Conservation (phyloP, 1,140 invertebrate species). For the Eumeta japonica region DNA sequence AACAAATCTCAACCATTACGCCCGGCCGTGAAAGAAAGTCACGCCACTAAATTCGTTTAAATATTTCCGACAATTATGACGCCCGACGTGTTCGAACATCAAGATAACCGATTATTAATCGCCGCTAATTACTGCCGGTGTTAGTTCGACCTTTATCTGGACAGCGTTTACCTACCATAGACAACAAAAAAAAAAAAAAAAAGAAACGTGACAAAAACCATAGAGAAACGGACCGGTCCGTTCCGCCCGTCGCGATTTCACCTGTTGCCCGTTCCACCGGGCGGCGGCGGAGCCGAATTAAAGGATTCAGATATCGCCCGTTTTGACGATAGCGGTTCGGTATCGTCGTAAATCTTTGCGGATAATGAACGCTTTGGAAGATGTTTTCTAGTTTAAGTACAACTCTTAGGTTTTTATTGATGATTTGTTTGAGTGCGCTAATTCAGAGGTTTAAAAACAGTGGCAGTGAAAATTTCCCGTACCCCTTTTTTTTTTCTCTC, state of each 20-base stretch:
- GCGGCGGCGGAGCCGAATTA: slow-evolving; percentile 45
- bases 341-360: slow-evolving; percentile 42
- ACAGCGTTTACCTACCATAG: slow-evolving; percentile 39
- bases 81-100: slow-evolving; percentile 33
- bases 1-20: neutral
- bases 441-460: too few relatives aligned
- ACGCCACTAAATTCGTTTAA: slow-evolving; percentile 27
- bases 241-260: slow-evolving; percentile 31
- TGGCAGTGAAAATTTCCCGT: too few relatives aligned
- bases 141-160: slow-evolving; percentile 51
- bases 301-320: slow-evolving; percentile 55
- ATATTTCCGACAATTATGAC: slow-evolving; percentile 37
- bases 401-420: too few relatives aligned
- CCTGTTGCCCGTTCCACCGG: slow-evolving; percentile 42
- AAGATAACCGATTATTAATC: slow-evolving; percentile 56
- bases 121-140: slow-evolving; percentile 56
- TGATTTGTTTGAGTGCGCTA: too few relatives aligned
- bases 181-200: slow-evolving; percentile 27
- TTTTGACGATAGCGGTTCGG: slow-evolving; percentile 42
- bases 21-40: slow-evolving; percentile 12
- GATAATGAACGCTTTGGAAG: slow-evolving; percentile 49
- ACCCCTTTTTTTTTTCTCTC: too few relatives aligned
- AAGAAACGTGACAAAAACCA: slow-evolving; percentile 40
- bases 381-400: too few relatives aligned
- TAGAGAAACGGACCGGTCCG: slow-evolving; percentile 38